Evolutionary conservation across 1,140 invertebrate genomes (phyloP), one percentile per base, ranked within the genome.

Genomic region (Drosophila jambulina): DNA sequence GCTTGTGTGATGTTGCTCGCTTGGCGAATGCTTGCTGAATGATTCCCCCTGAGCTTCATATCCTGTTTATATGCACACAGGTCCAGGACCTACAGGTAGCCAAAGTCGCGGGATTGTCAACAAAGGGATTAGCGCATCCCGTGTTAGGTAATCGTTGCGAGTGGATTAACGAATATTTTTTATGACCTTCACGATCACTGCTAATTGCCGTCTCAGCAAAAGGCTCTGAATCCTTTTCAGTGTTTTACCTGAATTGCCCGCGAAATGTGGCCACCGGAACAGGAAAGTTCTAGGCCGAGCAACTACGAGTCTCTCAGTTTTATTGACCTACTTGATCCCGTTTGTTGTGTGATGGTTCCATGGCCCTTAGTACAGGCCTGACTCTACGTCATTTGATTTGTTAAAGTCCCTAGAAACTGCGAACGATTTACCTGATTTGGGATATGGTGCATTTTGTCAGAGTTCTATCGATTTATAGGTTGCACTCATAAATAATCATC

Each of bases 291-390:
- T 59, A 38, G 42, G 40, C 36, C 12, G 32, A 67, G 9, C 53
- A 42, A 49, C 43, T 19, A 21, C 5, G 10, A 19, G 25, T 29
- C n/a, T 32, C 3, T 46, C n/a, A n/a, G n/a, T 65, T 85, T 78
- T 86, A 78, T 80, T 82, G 79, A 49, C 75, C 82, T 79, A 71
- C 78, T 79, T 82, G 70, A 86, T 63, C 79, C 57, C 69, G 38
- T 69, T 51, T 34, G 45, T 78, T 58, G 75, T 70, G 78, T 29
- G 17, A 6, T 23, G 43, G 19, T 23, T 12, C 2, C 4, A 13
- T 23, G 12, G 40, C 40, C 65, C 63, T 42, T 21, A 25, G 40
- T 34, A 15, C 7, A 43, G 42, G 54, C 51, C 40, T 68, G 32
- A 46, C 48, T 45, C 42, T 25, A 40, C 23, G 32, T 25, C 56